Percentiles rank a stretch among this genome's conserved stretches.
Conservation (phyloP, 2,113 vertebrate genomes). For the Lethenteron reissneri region DNA sequence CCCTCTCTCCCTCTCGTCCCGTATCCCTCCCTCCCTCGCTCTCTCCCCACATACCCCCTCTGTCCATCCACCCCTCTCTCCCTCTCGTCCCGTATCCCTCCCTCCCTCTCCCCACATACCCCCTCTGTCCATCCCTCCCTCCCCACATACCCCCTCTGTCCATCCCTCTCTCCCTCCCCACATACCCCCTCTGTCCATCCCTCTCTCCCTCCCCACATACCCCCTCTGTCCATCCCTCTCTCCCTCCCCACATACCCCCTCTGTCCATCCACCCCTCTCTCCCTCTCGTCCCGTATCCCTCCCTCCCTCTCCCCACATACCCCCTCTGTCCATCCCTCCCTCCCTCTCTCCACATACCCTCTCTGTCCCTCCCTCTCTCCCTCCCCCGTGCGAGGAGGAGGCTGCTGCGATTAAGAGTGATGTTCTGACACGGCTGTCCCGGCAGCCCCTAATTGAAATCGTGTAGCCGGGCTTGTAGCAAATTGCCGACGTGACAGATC, state of each 20-base stretch:
- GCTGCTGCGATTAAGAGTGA: background rate
- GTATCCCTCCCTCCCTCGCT: background rate
- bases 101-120: too few species aligned
- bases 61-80: conserved; percentile 1
- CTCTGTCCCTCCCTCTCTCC: background rate
- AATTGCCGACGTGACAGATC: conserved; percentile 4
- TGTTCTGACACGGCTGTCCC: conserved; percentile 1
- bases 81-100: background rate
- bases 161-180: too few species aligned
- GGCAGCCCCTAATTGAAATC: conserved; percentile 6
- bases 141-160: too few species aligned
- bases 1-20: background rate
- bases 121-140: too few species aligned
- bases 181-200: too few species aligned
- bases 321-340: background rate
- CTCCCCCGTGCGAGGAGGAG: background rate
- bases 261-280: background rate
- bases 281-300: background rate
- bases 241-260: background rate
- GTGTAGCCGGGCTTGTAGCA: conserved; percentile 3
- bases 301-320: background rate
- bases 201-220: too few species aligned
- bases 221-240: too few species aligned
- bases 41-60: background rate
- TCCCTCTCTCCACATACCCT: background rate